These are phyloP conservation scores for Heliothis subflexa DNA, from an alignment of 1,140 invertebrate species.

Conservation along the genomic window DNA sequence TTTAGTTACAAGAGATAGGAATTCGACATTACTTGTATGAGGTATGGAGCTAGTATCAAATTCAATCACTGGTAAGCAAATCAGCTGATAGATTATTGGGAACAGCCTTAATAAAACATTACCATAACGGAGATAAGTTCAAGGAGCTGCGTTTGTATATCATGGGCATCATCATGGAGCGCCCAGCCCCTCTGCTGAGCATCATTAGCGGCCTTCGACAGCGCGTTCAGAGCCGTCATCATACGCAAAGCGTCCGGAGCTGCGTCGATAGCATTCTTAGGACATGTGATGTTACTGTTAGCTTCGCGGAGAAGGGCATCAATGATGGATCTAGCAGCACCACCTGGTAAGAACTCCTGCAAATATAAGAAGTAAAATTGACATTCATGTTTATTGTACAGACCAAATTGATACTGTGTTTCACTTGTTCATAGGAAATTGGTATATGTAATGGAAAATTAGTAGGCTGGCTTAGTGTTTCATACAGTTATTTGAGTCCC, in stretches of 20 bases:
- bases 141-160: slow-evolving; percentile 93
- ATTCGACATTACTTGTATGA: too few species aligned
- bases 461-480: too few species aligned
- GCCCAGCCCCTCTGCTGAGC: slow-evolving; percentile 97
- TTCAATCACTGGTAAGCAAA: too few species aligned
- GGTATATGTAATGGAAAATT: too few species aligned
- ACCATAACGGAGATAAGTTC: slow-evolving; percentile 95
- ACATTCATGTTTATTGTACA: neutral
- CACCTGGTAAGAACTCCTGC: slow-evolving; percentile 80
- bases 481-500: too few species aligned
- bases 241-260: slow-evolving; percentile 93
- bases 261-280: slow-evolving; percentile 88
- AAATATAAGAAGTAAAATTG: slow-evolving; percentile 29
- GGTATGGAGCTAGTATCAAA: too few species aligned
- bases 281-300: slow-evolving; percentile 83
- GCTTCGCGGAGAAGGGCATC: slow-evolving; percentile 80
- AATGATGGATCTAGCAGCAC: slow-evolving; percentile 81
- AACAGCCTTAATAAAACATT: too few species aligned
- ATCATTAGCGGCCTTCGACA: slow-evolving; percentile 96
- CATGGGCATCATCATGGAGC: slow-evolving; percentile 95
- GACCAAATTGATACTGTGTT: too few species aligned
- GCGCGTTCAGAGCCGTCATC: slow-evolving; percentile 92
- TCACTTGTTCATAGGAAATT: too few species aligned
- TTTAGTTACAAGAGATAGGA: too few species aligned
- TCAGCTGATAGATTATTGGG: too few species aligned